A percentile compares a stretch with the other conserved stretches of the same genome.
phyloP scores from a whole-genome alignment of 2,888 invertebrate species.

The Troides aeacus region DNA sequence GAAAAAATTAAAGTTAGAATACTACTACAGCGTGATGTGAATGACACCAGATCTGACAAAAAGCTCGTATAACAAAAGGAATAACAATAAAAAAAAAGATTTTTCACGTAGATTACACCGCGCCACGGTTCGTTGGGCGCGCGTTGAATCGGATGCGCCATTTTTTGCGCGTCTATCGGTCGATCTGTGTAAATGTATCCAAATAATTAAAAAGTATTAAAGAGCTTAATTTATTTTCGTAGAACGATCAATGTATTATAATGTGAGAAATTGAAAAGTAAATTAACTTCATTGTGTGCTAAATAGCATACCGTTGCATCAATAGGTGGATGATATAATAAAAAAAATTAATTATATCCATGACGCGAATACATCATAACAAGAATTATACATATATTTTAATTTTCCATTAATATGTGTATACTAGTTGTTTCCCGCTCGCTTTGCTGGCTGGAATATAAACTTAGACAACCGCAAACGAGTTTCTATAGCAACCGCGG shows the following conservation, averaged over 20 bases:
- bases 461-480: no score
- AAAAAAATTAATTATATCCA: no score
- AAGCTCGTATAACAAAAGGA: conserved; percentile 51
- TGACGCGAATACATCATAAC: no score
- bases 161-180: conserved; percentile 34
- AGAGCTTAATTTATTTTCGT: conserved; percentile 1
- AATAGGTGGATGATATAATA: neutral
- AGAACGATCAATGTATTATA: neutral
- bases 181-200: conserved; percentile 34
- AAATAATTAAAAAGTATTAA: conserved; percentile 19
- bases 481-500: no score
- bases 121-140: conserved; percentile 51
- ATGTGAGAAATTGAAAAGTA: conserved; percentile 18
- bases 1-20: conserved; percentile 15
- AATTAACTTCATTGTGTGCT: conserved; percentile 17
- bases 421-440: no score
- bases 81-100: conserved; percentile 55
- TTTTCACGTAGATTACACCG: conserved; percentile 54
- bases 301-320: conserved; percentile 6
- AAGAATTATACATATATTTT: no score
- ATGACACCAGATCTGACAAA: conserved; percentile 62
- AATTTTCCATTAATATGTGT: no score
- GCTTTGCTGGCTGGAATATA: no score
- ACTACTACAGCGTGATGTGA: conserved; percentile 47
- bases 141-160: conserved; percentile 32